These are phyloP conservation scores for Rugalucina vietnamica DNA, from an alignment of 2,888 invertebrate genomes.

Conservation along the genomic window DNA sequence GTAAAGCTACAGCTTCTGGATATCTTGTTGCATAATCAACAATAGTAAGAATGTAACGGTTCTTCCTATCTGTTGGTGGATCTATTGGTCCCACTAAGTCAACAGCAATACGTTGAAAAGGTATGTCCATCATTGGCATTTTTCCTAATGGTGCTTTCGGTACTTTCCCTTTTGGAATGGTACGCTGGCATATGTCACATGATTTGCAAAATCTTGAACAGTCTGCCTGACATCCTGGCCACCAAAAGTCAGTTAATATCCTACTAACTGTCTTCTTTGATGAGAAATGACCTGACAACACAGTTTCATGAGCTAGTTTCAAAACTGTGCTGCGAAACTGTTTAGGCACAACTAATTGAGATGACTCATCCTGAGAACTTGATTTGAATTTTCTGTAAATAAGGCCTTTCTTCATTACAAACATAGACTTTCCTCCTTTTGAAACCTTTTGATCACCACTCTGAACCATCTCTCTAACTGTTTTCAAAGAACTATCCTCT, in stretches of 20 bases:
- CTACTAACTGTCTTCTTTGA: background rate
- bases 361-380: background rate
- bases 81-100: conserved; percentile 59
- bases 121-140: conserved; percentile 61
- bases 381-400: conserved; percentile 39
- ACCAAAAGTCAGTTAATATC: conserved; percentile 47
- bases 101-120: conserved; percentile 53
- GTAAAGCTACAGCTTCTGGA: conserved; percentile 27
- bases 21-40: conserved; percentile 52
- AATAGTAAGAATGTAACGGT: conserved; percentile 49
- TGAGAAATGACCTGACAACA: conserved; percentile 30
- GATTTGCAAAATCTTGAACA: conserved; percentile 48
- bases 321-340: conserved; percentile 36
- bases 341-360: conserved; percentile 47
- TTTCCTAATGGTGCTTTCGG: conserved; percentile 43
- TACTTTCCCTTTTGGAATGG: conserved; percentile 48
- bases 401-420: background rate
- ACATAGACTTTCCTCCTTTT: background rate
- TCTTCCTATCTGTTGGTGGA: conserved; percentile 26
- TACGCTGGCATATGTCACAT: conserved; percentile 56
- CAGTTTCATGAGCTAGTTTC: conserved; percentile 56
- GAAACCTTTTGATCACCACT: too few relatives aligned
- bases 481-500: background rate
- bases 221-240: conserved; percentile 50
- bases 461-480: background rate